phyloP scores from a whole-genome alignment of 2,888 invertebrate genomes.

The Magallana nippona region DNA sequence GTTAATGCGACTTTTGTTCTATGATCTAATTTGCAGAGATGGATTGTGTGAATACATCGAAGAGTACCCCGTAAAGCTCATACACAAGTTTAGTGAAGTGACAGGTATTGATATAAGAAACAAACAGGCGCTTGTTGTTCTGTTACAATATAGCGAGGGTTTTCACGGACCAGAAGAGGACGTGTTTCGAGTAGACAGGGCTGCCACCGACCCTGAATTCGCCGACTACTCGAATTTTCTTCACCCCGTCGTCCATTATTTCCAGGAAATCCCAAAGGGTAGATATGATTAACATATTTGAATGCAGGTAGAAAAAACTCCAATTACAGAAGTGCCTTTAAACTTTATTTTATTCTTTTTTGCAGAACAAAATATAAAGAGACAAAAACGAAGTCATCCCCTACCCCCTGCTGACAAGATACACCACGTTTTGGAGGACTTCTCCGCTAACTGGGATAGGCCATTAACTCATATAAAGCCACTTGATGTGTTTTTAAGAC shows the following conservation, averaged over 20 bases:
- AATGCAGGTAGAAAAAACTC: not conserved
- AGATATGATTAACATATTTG: no score
- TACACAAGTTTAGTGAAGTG: constrained; percentile 71
- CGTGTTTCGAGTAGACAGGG: constrained; percentile 78
- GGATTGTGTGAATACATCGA: constrained; percentile 71
- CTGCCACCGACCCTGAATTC: constrained; percentile 74
- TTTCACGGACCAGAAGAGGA: constrained; percentile 79
- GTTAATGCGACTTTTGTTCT: not conserved
- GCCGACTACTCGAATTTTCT: constrained; percentile 80
- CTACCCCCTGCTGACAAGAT: constrained; percentile 43
- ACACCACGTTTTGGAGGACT: constrained; percentile 50
- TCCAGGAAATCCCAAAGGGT: constrained; percentile 77
- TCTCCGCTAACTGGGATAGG: constrained; percentile 47
- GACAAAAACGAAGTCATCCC: not conserved
- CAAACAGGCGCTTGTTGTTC: constrained; percentile 69
- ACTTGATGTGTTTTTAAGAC: not conserved
- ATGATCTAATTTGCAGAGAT: constrained; percentile 17
- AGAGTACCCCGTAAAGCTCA: constrained; percentile 78
- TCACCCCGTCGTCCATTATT: constrained; percentile 80
- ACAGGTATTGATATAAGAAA: constrained; percentile 68
- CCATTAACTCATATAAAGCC: constrained; percentile 33
- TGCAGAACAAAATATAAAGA: constrained; percentile 9
- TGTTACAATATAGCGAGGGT: constrained; percentile 79
- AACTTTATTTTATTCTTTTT: not conserved
- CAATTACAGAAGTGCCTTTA: not conserved